Evolutionary conservation across 1,140 invertebrate genomes (phyloP).

Genomic region (Popillia japonica): DNA sequence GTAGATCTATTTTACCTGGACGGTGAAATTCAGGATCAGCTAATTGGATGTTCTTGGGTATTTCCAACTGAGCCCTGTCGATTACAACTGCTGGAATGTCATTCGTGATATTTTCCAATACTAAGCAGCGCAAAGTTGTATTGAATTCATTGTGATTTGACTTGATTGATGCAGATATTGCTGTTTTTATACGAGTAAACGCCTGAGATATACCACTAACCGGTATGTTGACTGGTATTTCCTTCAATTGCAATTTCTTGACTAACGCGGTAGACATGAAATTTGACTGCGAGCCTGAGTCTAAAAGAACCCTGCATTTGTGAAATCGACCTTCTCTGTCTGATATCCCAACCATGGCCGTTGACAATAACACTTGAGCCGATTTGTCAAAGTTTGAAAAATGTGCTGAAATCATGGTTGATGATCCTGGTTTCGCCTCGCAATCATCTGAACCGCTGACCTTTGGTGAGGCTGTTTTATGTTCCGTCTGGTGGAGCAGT

Average conservation of each 20-base stretch:
- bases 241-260: background rate
- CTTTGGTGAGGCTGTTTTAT: background rate
- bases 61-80: background rate
- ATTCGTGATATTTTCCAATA: slow-evolving; percentile 18
- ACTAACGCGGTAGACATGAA: background rate
- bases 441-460: background rate
- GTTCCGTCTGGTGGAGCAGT: background rate
- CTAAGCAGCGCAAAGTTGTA: background rate
- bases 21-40: slow-evolving; percentile 18
- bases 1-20: background rate
- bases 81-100: background rate
- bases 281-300: background rate
- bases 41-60: slow-evolving; percentile 12
- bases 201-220: background rate
- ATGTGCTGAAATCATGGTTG: background rate
- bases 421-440: background rate
- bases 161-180: background rate
- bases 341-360: background rate
- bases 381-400: background rate
- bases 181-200: background rate
- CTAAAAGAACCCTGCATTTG: background rate
- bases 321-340: background rate
- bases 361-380: background rate
- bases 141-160: background rate
- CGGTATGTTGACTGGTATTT: background rate